A percentile compares a stretch with the other conserved stretches of the same genome.
phyloP scores from a whole-genome alignment of 2,113 vertebrate species.

The Poicephalus gulielmi region DNA sequence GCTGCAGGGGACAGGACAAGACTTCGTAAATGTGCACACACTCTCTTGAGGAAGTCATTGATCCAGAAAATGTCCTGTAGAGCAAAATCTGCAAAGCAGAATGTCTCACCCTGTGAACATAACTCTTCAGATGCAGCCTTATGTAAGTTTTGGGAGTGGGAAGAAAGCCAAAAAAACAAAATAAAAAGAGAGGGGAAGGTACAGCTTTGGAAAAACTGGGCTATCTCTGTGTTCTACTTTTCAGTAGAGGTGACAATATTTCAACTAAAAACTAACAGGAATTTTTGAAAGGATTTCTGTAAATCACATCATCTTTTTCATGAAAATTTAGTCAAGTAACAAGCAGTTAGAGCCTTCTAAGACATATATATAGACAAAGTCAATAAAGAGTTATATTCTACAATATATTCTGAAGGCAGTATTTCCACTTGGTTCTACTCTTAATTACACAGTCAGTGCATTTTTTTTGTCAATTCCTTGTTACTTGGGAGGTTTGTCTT shows the following conservation, averaged over 20 bases:
- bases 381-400: not conserved
- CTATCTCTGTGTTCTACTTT: not conserved
- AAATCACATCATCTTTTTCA: not conserved
- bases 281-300: not conserved
- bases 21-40: not conserved
- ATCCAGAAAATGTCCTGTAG: conserved; percentile 44
- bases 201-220: not conserved
- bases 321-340: not conserved
- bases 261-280: not conserved
- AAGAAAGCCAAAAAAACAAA: not conserved
- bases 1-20: not conserved
- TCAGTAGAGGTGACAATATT: not conserved
- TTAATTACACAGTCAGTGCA: not conserved
- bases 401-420: not conserved
- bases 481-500: not conserved
- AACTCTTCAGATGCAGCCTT: not conserved
- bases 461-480: not conserved
- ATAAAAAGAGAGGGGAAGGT: not conserved
- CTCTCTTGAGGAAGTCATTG: conserved; percentile 7
- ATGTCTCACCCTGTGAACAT: not conserved
- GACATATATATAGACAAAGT: not conserved
- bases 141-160: not conserved
- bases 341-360: not conserved
- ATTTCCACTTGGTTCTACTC: not conserved
- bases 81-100: not conserved